phyloP scores from a whole-genome alignment of 2,797 vertebrate genomes.

The Glyptemys insculpta region DNA sequence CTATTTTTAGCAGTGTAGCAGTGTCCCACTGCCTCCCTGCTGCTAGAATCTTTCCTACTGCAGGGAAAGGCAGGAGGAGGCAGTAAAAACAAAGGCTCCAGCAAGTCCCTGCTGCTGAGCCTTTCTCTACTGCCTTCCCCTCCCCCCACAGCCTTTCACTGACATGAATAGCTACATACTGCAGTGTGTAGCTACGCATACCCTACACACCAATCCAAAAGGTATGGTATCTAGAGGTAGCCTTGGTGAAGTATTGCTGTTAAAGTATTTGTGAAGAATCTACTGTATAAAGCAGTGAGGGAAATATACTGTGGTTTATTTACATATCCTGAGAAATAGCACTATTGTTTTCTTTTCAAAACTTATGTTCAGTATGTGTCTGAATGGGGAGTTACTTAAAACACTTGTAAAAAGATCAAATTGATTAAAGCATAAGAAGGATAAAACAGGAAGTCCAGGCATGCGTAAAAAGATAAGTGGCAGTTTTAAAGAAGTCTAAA shows the following conservation, averaged over 20 bases:
- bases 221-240: rapidly evolving
- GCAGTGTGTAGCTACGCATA: neutral
- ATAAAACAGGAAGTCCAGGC: neutral
- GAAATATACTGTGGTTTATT: neutral
- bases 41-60: neutral
- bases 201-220: neutral
- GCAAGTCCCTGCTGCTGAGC: neutral
- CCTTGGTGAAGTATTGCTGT: neutral
- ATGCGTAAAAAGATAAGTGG: neutral
- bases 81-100: neutral
- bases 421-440: neutral
- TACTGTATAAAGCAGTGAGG: neutral
- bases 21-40: neutral
- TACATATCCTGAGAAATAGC: neutral
- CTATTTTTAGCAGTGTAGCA: neutral
- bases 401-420: neutral
- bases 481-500: constrained; percentile 1
- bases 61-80: neutral
- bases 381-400: neutral
- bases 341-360: neutral
- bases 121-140: neutral
- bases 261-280: neutral
- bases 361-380: neutral
- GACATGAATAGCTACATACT: neutral
- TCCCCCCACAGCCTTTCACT: neutral